Base-by-base conservation (phyloP, 2,888 invertebrate species). In the Ectemnius continuus region DNA sequence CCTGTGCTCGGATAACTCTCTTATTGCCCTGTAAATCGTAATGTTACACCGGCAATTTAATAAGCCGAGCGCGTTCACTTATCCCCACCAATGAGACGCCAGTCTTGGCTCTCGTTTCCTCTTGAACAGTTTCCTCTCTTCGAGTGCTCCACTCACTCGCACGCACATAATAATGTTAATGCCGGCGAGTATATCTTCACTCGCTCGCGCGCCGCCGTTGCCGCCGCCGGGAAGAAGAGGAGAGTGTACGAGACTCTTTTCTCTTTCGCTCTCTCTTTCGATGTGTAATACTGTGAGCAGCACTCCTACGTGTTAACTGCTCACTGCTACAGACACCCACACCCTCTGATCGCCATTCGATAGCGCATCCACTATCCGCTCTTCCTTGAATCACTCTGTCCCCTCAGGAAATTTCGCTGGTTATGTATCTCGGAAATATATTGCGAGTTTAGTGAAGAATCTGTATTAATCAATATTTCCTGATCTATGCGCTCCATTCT, bases 111-210 rank as follows among this genome's bases (percentile, higher is more conserved):
- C 52, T 52, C n/a, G n/a, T 14, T 52, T 52, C 16, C 52, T 14
- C 52, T 1, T 16, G 5, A 23, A 3, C 2, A 23, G 23, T 16
- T 13, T 5, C 52, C 36, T 8, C 36, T 36, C 36, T 36, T 11
- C 4, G 36, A 36, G 36, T 6, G 36, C 36, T 36, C 36, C 36
- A 8, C 36, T 36, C 36, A 36, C 36, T 36, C 79, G 78, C 79
- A 80, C 82, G 83, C 82, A 84, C 85, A 82, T 87, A 85, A 87
- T 87, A 85, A 86, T 86, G 87, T 87, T 87, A 86, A 87, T 87
- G 84, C 80, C 83, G 78, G 84, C 84, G 79, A 84, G 84, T 85
- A 85, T 86, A 86, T 86, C 86, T 85, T 81, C 80, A 36, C 60
- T 6, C 26, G 46, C 65, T 28, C 20, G 16, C n/a, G 23, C 23